Evolutionary conservation across 2,113 vertebrate species (phyloP).

Genomic region (Hippopotamus amphibius): DNA sequence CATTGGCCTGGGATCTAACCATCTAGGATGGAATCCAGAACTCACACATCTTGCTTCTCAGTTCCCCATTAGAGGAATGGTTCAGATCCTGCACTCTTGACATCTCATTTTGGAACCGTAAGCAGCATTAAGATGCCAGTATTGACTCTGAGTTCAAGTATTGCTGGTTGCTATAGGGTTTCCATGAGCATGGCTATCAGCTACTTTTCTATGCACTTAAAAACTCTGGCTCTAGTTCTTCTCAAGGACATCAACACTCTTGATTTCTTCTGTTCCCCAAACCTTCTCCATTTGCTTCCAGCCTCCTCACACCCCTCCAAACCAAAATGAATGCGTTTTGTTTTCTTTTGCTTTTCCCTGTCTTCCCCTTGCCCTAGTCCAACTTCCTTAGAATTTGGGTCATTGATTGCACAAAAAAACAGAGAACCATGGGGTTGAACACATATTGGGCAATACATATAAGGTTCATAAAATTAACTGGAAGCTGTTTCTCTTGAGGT

Average conservation of each 20-base stretch:
- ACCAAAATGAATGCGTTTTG: background rate
- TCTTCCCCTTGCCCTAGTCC: background rate
- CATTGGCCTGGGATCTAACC: background rate
- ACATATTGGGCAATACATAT: constrained; percentile 69
- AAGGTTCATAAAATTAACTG: constrained; percentile 76
- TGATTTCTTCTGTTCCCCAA: background rate
- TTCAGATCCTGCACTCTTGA: background rate
- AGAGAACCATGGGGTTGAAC: constrained; percentile 69
- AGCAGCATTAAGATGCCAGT: background rate
- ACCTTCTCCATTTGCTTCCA: background rate
- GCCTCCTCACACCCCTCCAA: background rate
- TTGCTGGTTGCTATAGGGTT: background rate
- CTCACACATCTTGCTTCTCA: background rate
- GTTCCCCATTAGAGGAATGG: background rate
- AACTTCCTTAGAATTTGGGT: constrained; percentile 76
- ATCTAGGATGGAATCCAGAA: background rate
- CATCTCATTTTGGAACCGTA: background rate
- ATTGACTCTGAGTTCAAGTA: background rate
- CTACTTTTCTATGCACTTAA: background rate
- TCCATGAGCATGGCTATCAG: background rate
- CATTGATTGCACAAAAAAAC: constrained; percentile 73
- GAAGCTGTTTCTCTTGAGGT: constrained; percentile 58
- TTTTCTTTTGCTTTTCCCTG: constrained; percentile 48
- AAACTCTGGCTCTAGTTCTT: background rate
- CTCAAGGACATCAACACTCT: background rate